phyloP scores from a whole-genome alignment of 2,113 vertebrate species.

The Rhinichthys klamathensis region DNA sequence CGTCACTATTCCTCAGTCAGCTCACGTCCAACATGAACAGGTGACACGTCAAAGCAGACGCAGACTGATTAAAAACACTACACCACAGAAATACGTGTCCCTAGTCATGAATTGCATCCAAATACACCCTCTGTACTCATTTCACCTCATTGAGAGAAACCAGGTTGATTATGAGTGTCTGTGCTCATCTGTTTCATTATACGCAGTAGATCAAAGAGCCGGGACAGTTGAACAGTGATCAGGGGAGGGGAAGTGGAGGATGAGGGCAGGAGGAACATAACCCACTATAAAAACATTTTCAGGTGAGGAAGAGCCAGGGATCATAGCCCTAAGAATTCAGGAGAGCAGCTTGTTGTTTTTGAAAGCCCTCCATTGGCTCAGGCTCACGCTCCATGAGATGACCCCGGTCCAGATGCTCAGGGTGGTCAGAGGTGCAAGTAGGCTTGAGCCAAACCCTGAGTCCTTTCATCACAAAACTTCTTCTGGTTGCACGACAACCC shows the following conservation, averaged over 20 bases:
- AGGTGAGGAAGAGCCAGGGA: conserved; percentile 1
- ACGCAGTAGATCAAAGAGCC: conserved; percentile 3
- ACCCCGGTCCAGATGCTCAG: conserved; percentile 46
- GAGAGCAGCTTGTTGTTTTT: conserved; percentile 41
- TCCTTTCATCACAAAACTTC: conserved; percentile 28
- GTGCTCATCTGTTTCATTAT: conserved; percentile 25
- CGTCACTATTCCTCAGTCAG: conserved; percentile 55
- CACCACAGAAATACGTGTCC: conserved; percentile 16
- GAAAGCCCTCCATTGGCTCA: conserved; percentile 21
- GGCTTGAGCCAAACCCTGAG: conserved; percentile 16
- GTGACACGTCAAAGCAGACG: conserved; percentile 60
- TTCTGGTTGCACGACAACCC: neutral
- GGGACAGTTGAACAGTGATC: neutral
- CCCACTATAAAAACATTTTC: conserved; percentile 19
- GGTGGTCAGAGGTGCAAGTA: conserved; percentile 23
- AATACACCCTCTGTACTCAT: neutral
- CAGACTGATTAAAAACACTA: conserved; percentile 66
- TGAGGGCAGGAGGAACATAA: conserved; percentile 6
- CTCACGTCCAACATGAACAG: conserved; percentile 53
- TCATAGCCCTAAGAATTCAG: conserved; percentile 10
- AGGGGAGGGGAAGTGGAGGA: neutral
- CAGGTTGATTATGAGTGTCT: conserved; percentile 13
- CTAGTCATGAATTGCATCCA: conserved; percentile 57
- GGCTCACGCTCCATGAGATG: conserved; percentile 35
- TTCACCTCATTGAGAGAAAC: conserved; percentile 25